Evolutionary conservation across 2,797 vertebrate genomes (phyloP).

Genomic region (Hypotaenidia okinawae): DNA sequence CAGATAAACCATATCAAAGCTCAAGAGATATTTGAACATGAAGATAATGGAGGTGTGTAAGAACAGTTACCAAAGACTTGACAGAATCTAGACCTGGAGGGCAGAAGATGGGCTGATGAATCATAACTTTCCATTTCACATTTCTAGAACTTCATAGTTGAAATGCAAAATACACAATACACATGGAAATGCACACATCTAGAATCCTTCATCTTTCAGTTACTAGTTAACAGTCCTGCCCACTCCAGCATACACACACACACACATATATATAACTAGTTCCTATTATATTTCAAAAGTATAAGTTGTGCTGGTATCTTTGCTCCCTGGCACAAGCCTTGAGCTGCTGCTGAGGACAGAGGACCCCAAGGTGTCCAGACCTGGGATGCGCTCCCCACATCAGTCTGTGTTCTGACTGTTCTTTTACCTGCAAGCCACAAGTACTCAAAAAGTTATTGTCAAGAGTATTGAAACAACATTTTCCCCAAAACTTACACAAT

Average conservation of each 20-base stretch:
- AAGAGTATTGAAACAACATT: background rate
- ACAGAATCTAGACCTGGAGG: background rate
- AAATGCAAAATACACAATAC: background rate
- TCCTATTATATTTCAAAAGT: background rate
- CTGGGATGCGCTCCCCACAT: background rate
- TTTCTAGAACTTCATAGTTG: background rate
- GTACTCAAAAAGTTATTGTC: background rate
- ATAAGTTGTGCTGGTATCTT: background rate
- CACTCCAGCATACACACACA: background rate
- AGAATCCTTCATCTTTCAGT: background rate
- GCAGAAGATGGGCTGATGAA: background rate
- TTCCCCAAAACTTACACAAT: background rate
- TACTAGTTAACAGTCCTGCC: background rate
- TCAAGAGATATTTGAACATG: background rate
- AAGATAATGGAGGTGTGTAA: background rate
- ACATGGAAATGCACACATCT: background rate
- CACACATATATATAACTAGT: accelerated
- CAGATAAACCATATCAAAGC: background rate
- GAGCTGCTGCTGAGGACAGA: background rate
- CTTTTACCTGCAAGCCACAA: accelerated
- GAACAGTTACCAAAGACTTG: background rate
- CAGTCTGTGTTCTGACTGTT: too few species aligned
- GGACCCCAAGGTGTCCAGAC: background rate
- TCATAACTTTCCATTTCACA: background rate
- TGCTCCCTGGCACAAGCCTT: too few species aligned